phyloP scores from a whole-genome alignment of 2,797 vertebrate species.

The Gymnothorax javanicus region DNA sequence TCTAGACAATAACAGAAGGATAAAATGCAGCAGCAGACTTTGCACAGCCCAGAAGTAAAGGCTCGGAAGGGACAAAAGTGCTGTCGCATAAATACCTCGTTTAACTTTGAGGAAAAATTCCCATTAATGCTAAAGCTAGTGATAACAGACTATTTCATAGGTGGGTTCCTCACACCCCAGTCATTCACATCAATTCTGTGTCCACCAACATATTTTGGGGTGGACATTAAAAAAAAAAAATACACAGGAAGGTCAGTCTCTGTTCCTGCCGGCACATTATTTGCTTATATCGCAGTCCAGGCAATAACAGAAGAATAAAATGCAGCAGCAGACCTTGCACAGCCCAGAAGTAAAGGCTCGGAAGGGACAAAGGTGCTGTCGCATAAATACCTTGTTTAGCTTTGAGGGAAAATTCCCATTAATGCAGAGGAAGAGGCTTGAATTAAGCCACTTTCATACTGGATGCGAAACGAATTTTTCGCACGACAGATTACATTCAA shows the following conservation, averaged over 20 bases:
- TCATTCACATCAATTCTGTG: neutral
- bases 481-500: too few relatives aligned
- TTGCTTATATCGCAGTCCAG: neutral
- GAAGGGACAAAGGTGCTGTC: neutral
- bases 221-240: neutral
- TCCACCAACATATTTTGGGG: neutral
- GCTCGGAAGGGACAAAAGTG: neutral
- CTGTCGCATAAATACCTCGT: neutral
- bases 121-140: neutral
- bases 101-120: too few relatives aligned
- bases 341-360: neutral
- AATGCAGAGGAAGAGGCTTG: neutral
- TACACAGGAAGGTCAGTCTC: neutral
- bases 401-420: neutral
- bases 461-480: too few relatives aligned
- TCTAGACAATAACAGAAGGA: neutral
- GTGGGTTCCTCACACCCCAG: neutral
- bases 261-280: neutral
- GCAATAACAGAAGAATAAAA: slow-evolving; percentile 1
- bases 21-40: slow-evolving; percentile 7
- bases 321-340: neutral
- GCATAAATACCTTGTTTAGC: neutral
- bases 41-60: neutral
- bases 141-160: too few relatives aligned
- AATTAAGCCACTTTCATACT: neutral